phyloP scores from a whole-genome alignment of 2,113 vertebrate species.

The Climacteris rufus region DNA sequence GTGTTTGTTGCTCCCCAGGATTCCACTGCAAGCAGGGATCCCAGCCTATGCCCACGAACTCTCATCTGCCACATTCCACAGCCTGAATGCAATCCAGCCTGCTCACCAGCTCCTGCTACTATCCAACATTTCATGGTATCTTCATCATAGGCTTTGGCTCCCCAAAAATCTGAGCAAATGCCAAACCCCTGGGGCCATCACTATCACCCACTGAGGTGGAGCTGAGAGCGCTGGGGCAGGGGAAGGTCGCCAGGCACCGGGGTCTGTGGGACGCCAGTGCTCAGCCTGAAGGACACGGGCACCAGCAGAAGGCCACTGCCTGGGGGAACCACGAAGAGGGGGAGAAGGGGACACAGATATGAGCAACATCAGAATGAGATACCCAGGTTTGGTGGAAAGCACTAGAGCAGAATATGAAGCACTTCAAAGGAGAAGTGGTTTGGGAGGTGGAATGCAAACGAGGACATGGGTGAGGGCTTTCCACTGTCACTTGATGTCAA shows the following conservation, averaged over 20 bases:
- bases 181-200: neutral
- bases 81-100: neutral
- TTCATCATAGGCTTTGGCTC: neutral
- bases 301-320: neutral
- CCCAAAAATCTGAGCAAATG: neutral
- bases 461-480: neutral
- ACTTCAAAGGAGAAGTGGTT: neutral
- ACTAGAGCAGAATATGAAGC: neutral
- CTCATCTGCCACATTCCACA: neutral
- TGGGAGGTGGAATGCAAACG: neutral
- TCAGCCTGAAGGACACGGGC: neutral
- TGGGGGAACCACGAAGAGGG: fast-evolving
- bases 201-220: neutral
- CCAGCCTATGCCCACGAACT: neutral
- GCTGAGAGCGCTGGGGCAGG: neutral
- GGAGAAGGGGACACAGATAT: neutral
- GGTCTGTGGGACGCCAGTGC: neutral
- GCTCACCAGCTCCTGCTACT: neutral
- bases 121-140: neutral
- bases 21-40: neutral
- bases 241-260: neutral
- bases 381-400: neutral
- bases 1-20: fast-evolving
- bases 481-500: neutral
- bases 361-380: neutral